Conservation (phyloP, 2,113 vertebrate genomes). For the Trogon surrucura region DNA sequence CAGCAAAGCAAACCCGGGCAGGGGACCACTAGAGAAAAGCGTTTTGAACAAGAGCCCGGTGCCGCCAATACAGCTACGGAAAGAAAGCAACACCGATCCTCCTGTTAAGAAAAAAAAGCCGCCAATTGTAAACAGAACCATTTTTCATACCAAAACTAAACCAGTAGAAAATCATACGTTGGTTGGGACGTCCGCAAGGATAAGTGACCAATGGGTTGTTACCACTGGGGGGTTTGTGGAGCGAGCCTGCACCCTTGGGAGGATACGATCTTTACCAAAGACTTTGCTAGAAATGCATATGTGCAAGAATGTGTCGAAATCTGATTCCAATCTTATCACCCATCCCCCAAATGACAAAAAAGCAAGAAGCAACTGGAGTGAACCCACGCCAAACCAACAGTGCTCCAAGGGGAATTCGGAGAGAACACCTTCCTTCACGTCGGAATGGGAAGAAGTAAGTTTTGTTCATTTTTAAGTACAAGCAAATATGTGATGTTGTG, state of each 20-base stretch:
- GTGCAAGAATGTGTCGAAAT: constrained; percentile 92
- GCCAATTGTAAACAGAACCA: constrained; percentile 90
- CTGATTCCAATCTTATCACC: constrained; percentile 92
- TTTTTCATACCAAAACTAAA: constrained; percentile 91
- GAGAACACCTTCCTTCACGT: constrained; percentile 94
- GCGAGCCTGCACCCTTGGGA: constrained; percentile 91
- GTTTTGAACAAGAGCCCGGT: constrained; percentile 73
- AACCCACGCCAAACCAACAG: constrained; percentile 78
- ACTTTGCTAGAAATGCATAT: constrained; percentile 90
- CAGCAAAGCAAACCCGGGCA: constrained; percentile 68
- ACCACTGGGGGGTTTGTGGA: constrained; percentile 84
- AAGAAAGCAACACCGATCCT: constrained; percentile 66
- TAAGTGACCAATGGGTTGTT: constrained; percentile 77
- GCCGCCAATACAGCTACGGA: constrained; percentile 56
- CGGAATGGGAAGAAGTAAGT: constrained; percentile 97
- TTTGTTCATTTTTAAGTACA: neutral
- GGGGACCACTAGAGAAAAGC: constrained; percentile 56
- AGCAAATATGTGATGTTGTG: neutral
- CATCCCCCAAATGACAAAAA: constrained; percentile 86
- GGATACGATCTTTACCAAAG: constrained; percentile 91
- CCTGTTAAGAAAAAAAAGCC: constrained; percentile 84
- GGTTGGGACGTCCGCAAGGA: constrained; percentile 64
- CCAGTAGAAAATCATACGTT: constrained; percentile 77
- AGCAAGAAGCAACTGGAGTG: constrained; percentile 83
- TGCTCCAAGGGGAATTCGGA: constrained; percentile 84